Evolutionary conservation across 2,888 invertebrate species (phyloP).

Genomic region (Arge pagana): DNA sequence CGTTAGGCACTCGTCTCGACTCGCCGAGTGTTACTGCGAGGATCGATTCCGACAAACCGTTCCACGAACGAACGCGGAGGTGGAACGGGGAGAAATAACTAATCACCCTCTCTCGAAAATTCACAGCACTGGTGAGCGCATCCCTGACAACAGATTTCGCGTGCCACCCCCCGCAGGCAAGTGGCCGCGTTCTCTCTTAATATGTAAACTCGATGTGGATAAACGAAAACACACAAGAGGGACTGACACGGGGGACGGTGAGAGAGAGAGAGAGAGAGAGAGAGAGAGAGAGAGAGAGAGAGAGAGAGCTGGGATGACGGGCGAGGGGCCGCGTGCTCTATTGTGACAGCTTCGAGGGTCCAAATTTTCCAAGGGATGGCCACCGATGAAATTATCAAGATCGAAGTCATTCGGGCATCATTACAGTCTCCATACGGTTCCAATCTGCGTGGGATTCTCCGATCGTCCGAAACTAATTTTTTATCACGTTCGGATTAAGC

Average conservation of each 20-base stretch:
- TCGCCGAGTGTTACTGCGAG: background rate
- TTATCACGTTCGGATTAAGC: no score
- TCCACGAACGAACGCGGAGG: no score
- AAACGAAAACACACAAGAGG: background rate
- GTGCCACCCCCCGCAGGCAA: slow-evolving; percentile 16
- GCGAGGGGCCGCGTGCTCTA: slow-evolving; percentile 46
- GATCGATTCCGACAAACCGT: no score
- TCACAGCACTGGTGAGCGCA: background rate
- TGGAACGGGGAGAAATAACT: slow-evolving; percentile 1
- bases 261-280: no score
- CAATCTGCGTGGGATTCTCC: slow-evolving; percentile 51
- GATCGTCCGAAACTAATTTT: no score
- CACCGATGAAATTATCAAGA: slow-evolving; percentile 38
- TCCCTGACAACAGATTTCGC: background rate
- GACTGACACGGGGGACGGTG: background rate
- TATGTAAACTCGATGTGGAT: no score
- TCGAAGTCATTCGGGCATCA: slow-evolving; percentile 46
- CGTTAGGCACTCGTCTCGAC: slow-evolving; percentile 9
- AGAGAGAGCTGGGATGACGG: no score
- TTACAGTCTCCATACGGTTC: slow-evolving; percentile 35
- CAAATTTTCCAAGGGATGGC: slow-evolving; percentile 34
- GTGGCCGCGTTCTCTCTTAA: slow-evolving; percentile 11
- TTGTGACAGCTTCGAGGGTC: slow-evolving; percentile 48
- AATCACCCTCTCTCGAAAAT: slow-evolving; percentile 11
- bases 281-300: no score